Percentiles rank a stretch among this genome's conserved stretches.
Conservation (phyloP, 2,797 vertebrate species). For the Eurystomus glaucurus region DNA sequence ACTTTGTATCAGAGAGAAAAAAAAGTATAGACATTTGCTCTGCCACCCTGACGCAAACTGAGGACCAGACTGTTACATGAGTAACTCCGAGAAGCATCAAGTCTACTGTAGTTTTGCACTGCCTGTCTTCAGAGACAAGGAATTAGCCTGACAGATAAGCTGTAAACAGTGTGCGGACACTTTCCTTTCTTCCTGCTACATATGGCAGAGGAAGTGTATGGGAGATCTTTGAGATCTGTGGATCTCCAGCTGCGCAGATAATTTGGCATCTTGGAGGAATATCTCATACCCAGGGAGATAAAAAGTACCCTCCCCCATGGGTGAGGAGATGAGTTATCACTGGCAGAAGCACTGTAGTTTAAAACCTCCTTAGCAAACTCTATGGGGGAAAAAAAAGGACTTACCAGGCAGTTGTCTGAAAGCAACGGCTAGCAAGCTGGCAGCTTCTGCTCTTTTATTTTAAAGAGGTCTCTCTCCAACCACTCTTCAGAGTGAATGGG, state of each 20-base stretch:
- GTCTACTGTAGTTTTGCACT: neutral
- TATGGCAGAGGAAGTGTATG: neutral
- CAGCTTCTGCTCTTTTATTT: neutral
- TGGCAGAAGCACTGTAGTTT: neutral
- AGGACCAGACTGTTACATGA: neutral
- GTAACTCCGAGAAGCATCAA: neutral
- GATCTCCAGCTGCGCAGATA: neutral
- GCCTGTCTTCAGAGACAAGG: neutral
- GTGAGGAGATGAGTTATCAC: neutral
- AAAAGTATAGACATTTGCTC: neutral
- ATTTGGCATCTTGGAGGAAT: neutral
- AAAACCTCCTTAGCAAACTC: neutral
- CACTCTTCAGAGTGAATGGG: neutral
- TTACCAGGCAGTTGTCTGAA: neutral
- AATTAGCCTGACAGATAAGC: neutral
- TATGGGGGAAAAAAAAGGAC: neutral
- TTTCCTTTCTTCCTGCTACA: neutral
- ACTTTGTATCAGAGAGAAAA: neutral
- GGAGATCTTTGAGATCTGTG: neutral
- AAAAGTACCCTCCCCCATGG: fast-evolving
- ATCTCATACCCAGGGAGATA: neutral
- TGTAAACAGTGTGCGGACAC: neutral
- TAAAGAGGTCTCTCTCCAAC: neutral
- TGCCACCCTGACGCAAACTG: neutral
- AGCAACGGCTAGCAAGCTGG: neutral